phyloP scores from a whole-genome alignment of 2,113 vertebrate species.

The Hydrolagus affinis region DNA sequence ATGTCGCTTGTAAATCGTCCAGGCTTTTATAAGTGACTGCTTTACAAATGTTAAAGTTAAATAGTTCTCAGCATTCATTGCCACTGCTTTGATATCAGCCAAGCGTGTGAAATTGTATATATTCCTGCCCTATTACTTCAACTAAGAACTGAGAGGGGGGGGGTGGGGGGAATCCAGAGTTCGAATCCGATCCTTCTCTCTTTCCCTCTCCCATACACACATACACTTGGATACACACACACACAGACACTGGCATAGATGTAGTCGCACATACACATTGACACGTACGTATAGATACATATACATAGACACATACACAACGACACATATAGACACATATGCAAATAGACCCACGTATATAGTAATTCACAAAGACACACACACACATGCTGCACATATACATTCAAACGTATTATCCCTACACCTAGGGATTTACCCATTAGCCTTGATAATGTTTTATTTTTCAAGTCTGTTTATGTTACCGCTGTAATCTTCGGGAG shows the following conservation, averaged over 20 bases:
- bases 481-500: background rate
- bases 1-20: conserved; percentile 55
- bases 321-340: too few relatives aligned
- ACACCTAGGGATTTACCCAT: background rate
- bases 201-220: too few relatives aligned
- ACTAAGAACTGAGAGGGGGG: background rate
- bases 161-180: conserved; percentile 21
- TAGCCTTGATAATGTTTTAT: background rate
- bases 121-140: conserved; percentile 11
- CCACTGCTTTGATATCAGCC: conserved; percentile 70
- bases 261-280: too few relatives aligned
- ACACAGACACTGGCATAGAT: too few relatives aligned
- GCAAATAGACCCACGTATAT: too few relatives aligned
- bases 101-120: conserved; percentile 47
- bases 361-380: too few relatives aligned
- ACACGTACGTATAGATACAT: too few relatives aligned
- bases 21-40: conserved; percentile 64
- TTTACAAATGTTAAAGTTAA: conserved; percentile 79
- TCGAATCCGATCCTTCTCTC: background rate
- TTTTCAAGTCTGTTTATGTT: background rate
- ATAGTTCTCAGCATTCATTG: conserved; percentile 74
- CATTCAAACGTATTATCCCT: background rate
- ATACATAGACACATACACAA: too few relatives aligned
- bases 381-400: background rate
- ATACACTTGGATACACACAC: too few relatives aligned